phyloP scores from a whole-genome alignment of 1,140 invertebrate genomes.

The Adoxophyes honmai region DNA sequence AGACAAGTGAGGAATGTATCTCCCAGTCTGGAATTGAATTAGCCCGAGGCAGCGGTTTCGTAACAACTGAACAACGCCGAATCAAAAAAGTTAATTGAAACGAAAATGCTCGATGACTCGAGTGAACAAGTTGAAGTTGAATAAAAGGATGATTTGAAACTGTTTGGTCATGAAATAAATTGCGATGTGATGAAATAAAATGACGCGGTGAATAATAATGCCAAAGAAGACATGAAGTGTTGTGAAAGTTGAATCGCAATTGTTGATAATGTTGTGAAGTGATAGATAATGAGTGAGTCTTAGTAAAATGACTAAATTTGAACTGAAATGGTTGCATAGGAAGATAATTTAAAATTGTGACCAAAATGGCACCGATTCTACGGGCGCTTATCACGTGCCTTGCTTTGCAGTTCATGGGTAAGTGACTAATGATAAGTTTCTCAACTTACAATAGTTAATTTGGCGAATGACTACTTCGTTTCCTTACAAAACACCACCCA shows the following conservation, averaged over 20 bases:
- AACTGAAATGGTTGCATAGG: slow-evolving; percentile 22
- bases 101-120: background rate
- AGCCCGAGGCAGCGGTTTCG: background rate
- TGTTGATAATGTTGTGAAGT: too few relatives aligned
- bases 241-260: background rate
- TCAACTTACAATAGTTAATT: too few relatives aligned
- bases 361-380: slow-evolving; percentile 43
- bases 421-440: slow-evolving; percentile 22
- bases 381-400: slow-evolving; percentile 37
- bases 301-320: slow-evolving; percentile 28
- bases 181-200: background rate
- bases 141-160: background rate
- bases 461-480: too few relatives aligned
- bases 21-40: background rate
- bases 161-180: background rate
- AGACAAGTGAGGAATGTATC: slow-evolving; percentile 14
- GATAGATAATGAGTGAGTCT: slow-evolving; percentile 12
- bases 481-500: too few relatives aligned
- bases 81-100: background rate
- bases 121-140: background rate
- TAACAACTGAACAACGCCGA: slow-evolving; percentile 16
- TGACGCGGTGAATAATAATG: background rate
- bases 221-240: background rate
- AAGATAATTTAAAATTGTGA: slow-evolving; percentile 27
- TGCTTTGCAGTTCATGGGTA: slow-evolving; percentile 50